Evolutionary conservation across 2,888 invertebrate genomes (phyloP).

Genomic region (Craniophora ligustri): DNA sequence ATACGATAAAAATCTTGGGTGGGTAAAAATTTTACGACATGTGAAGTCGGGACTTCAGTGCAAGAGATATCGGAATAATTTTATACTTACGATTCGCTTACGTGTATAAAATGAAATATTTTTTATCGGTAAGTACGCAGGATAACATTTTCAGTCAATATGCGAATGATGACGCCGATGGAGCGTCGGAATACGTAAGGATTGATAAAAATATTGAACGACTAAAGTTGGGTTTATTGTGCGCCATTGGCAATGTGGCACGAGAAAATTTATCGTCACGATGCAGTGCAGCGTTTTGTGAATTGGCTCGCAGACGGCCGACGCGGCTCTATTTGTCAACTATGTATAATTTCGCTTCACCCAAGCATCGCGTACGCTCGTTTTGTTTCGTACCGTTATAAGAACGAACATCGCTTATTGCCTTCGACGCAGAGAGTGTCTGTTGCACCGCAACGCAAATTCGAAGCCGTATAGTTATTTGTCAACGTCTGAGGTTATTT

Average conservation of each 20-base stretch:
- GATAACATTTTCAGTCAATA: slow-evolving; percentile 63
- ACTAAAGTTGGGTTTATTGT: slow-evolving; percentile 62
- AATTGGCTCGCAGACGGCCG: slow-evolving; percentile 65
- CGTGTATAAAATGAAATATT: slow-evolving; percentile 68
- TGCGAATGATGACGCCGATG: slow-evolving; percentile 55
- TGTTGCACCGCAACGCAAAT: slow-evolving; percentile 57
- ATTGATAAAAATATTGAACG: slow-evolving; percentile 58
- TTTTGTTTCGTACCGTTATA: slow-evolving; percentile 53
- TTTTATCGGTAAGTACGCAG: slow-evolving; percentile 63
- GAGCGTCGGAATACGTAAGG: slow-evolving; percentile 26
- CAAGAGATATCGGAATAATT: slow-evolving; percentile 70
- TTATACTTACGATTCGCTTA: slow-evolving; percentile 69
- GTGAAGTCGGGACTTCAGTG: slow-evolving; percentile 70
- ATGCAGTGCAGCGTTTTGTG: slow-evolving; percentile 72
- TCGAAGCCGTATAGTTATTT: slow-evolving; percentile 65
- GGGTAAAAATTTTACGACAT: slow-evolving; percentile 75
- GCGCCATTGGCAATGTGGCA: slow-evolving; percentile 69
- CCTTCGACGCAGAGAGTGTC: slow-evolving; percentile 48
- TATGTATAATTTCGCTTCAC: slow-evolving; percentile 73
- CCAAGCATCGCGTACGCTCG: slow-evolving; percentile 49
- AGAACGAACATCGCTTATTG: slow-evolving; percentile 48
- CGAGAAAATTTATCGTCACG: slow-evolving; percentile 69
- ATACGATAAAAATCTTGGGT: slow-evolving; percentile 70
- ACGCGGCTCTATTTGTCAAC: slow-evolving; percentile 73
- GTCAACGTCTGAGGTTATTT: slow-evolving; percentile 69